Evolutionary conservation across 2,113 vertebrate species (phyloP).

Genomic region (Jacana jacana): DNA sequence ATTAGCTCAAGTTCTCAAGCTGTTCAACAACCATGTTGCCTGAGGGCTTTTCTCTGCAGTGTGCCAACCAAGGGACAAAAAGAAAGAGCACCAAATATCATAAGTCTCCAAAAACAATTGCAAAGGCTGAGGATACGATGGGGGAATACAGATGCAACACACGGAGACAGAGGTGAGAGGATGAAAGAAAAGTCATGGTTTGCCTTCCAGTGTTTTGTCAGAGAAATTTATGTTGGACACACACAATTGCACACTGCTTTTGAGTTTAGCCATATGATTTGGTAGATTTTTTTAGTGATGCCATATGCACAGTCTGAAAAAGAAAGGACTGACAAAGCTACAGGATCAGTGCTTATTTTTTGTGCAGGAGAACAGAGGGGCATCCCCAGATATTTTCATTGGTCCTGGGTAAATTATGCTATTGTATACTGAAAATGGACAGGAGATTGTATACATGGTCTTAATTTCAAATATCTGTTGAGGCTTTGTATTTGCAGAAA

Average conservation of each 20-base stretch:
- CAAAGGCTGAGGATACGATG: background rate
- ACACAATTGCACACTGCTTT: background rate
- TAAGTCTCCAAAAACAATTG: background rate
- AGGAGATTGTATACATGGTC: background rate
- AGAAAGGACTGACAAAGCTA: background rate
- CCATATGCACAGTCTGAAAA: slow-evolving; percentile 4
- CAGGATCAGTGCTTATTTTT: background rate
- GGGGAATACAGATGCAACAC: background rate
- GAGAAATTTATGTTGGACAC: background rate
- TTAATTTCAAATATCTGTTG: background rate
- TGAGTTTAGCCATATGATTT: background rate
- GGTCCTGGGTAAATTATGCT: background rate
- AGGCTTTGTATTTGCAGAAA: background rate
- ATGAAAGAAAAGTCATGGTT: background rate
- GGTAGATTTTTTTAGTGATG: slow-evolving; percentile 6
- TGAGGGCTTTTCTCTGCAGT: background rate
- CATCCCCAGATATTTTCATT: background rate
- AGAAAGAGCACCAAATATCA: background rate
- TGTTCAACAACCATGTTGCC: background rate
- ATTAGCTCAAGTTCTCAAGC: background rate
- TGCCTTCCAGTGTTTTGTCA: slow-evolving; percentile 16
- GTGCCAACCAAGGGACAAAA: background rate
- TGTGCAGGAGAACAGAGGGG: no score
- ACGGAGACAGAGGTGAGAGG: background rate
- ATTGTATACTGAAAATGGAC: background rate